Evolutionary conservation across 1,140 invertebrate genomes (phyloP).

Genomic region (Lepidurus couesii): DNA sequence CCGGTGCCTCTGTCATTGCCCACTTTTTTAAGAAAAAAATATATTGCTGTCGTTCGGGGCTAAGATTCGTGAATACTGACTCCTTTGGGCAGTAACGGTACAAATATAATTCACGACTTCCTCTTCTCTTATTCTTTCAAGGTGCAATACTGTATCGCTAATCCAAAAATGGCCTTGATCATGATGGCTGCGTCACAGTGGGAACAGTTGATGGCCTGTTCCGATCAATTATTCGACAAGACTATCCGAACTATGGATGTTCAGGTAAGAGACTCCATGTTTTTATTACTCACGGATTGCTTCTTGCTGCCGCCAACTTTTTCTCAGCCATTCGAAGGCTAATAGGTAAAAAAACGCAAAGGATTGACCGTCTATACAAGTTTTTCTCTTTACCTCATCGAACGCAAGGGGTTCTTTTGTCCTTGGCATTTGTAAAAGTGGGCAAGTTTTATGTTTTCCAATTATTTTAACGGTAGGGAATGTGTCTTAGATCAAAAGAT

Average conservation of each 20-base stretch:
- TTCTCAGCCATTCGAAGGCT: too few relatives aligned
- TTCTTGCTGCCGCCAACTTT: too few relatives aligned
- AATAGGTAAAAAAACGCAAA: too few relatives aligned
- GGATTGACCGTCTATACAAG: too few relatives aligned
- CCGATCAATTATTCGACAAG: background rate
- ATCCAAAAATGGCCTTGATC: background rate
- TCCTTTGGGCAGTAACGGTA: conserved; percentile 1
- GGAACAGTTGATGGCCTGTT: background rate
- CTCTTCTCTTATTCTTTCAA: background rate
- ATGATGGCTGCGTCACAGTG: conserved; percentile 12
- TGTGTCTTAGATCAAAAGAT: too few relatives aligned
- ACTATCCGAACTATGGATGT: background rate
- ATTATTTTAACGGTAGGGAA: too few relatives aligned
- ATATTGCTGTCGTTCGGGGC: background rate
- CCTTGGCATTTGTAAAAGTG: too few relatives aligned
- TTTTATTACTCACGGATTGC: too few relatives aligned
- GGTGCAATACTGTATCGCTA: background rate
- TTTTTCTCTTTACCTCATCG: too few relatives aligned
- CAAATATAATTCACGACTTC: background rate
- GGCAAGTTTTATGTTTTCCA: too few relatives aligned
- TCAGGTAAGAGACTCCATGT: background rate
- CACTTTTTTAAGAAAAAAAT: background rate
- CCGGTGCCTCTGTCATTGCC: too few relatives aligned
- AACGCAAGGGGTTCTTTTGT: too few relatives aligned
- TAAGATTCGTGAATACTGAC: background rate